phyloP scores from a whole-genome alignment of 2,888 invertebrate species.

The Dromius quadrimaculatus region DNA sequence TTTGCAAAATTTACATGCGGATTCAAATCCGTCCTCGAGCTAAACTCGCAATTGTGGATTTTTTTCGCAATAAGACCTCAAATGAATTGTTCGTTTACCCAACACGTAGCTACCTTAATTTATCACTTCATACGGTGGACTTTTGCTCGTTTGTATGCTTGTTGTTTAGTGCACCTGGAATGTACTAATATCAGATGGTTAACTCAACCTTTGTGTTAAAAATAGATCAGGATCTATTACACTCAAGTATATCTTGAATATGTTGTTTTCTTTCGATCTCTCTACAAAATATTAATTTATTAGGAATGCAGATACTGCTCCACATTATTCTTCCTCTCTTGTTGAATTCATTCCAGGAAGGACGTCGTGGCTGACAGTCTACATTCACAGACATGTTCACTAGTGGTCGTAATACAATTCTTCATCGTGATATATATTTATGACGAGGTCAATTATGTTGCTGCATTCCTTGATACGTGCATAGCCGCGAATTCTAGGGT shows the following conservation, averaged over 20 bases:
- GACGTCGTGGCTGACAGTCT: no score
- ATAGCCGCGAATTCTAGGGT: background rate
- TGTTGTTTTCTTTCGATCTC: background rate
- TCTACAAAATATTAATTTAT: no score
- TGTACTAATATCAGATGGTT: conserved; percentile 23
- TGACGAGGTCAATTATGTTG: conserved; percentile 29
- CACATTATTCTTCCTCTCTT: no score
- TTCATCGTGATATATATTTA: conserved; percentile 24
- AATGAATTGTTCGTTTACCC: conserved; percentile 14
- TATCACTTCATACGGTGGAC: conserved; percentile 2
- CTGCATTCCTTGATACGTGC: conserved; percentile 30
- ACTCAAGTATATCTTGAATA: background rate
- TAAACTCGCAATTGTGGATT: conserved; percentile 24
- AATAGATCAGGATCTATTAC: conserved; percentile 21
- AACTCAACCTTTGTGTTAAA: background rate
- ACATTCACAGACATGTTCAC: background rate
- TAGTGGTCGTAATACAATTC: conserved; percentile 8
- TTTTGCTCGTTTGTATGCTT: background rate
- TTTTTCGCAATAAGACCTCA: conserved; percentile 24
- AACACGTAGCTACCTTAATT: conserved; percentile 20
- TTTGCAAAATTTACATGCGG: conserved; percentile 43
- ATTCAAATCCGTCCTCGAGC: conserved; percentile 21
- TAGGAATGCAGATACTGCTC: no score
- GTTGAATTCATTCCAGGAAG: no score
- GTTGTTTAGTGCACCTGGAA: conserved; percentile 6